Base-by-base conservation (phyloP, 1,140 invertebrate genomes). In the Physella acuta region DNA sequence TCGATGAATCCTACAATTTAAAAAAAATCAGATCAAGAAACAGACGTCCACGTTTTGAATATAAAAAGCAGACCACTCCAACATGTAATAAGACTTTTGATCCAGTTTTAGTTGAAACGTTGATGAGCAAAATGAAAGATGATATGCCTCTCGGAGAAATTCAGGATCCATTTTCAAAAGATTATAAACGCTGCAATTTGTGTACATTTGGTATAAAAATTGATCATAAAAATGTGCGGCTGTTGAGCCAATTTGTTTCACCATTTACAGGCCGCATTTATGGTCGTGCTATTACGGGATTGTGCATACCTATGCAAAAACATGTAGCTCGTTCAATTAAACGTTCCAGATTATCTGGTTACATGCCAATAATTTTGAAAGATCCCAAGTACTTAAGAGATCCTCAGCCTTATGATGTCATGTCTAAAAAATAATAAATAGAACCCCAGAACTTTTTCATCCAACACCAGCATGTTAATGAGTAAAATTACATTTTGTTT, bases 181-280 rank as follows among this genome's bases (percentile, higher is more conserved):
- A 92, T 70, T 89, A 86, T 67, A 84, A 83, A 16, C 81, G 89
- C 76, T 98, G 96, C 78, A 89, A 98, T 73, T 84, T 98, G n/a
- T 98, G 96, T 84, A 90, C 91, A 85, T 85, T 92, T 69, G 89
- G 93, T 33, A 91, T 98, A 58, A 85, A 87, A 16, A 90, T 93
- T 0, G 89, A 97, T 86, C 98, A 95, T 79, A 99, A 88, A 84
- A 99, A 99, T 86, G 88, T 91, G 0, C 89, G 92, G 65, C 82
- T 99, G 5, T 82, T 99, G 1, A 96, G 94, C 20, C 97, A 99
- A 81, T 99, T 99, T 85, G 91, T 97, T 79, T 98, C 95, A 53
- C 90, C 92, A 0, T 94, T 92, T 77, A 98, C 95, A 16, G 95
- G 96, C 14, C 88, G 89, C 74, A 89, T 97, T 67, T 98, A 98